These are phyloP conservation scores for Tinea pellionella DNA, from an alignment of 2,888 invertebrate species.

Conservation along the genomic window DNA sequence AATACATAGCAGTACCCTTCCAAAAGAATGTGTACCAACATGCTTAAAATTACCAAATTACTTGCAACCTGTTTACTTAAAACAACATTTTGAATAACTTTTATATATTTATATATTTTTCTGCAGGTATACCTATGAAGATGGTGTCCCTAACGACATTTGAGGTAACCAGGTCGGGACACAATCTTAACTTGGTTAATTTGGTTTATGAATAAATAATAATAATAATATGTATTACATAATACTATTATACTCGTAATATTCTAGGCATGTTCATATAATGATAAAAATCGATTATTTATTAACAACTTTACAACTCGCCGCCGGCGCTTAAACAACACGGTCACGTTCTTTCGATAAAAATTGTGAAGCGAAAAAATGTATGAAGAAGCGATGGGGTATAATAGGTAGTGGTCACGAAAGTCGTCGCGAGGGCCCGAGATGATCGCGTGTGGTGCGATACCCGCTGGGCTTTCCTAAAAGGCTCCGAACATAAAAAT, in stretches of 20 bases:
- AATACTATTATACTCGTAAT: not conserved
- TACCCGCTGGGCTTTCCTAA: slow-evolving; percentile 47
- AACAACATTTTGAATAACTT: too few species aligned
- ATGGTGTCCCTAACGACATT: too few species aligned
- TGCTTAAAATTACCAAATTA: too few species aligned
- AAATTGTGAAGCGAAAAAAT: slow-evolving; percentile 44
- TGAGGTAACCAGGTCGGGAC: too few species aligned
- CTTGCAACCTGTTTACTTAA: too few species aligned
- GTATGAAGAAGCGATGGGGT: slow-evolving; percentile 37
- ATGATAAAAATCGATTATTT: slow-evolving; percentile 31
- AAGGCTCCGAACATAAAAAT: slow-evolving; percentile 30
- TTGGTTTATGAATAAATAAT: too few species aligned
- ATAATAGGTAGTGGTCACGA: slow-evolving; percentile 60
- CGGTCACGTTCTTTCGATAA: slow-evolving; percentile 42
- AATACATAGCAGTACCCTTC: too few species aligned
- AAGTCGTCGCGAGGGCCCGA: slow-evolving; percentile 29
- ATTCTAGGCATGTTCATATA: not conserved
- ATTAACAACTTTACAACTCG: slow-evolving; percentile 25
- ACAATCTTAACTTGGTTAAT: too few species aligned
- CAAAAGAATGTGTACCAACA: too few species aligned
- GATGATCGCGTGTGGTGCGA: slow-evolving; percentile 48
- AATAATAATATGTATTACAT: not conserved
- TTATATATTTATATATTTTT: too few species aligned
- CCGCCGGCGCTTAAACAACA: slow-evolving; percentile 38
- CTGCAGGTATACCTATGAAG: too few species aligned